Base-by-base conservation (phyloP, 2,888 invertebrate genomes). In the Scrobipalpa costella region DNA sequence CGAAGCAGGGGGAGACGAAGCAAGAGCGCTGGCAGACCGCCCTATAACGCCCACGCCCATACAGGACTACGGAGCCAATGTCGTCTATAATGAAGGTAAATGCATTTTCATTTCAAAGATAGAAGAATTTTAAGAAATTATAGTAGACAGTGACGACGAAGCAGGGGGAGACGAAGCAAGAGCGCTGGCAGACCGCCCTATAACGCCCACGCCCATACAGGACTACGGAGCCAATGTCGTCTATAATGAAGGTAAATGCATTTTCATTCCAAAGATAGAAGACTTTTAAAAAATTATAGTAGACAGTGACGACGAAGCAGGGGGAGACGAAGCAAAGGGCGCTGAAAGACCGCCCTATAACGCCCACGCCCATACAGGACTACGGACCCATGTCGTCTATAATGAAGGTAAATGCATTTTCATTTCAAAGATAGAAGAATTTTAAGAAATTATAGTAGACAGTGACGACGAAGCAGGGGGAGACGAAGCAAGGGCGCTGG, bases 341-440 rank as follows among this genome's bases (percentile, higher is more conserved):
- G 0, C 65, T 64, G 6, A 63, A 75, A 1, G 73, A 79, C 58
- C 81, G 90, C 17, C 82, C 88, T 0, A 68, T 86, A 61, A 91
- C 90, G 0, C 91, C 91, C 0, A 88, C 83, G 17, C 90, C 90
- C 7, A 80, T 90, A 63, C 89, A 89, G 66, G 91, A 91, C 69
- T 91, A 88, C 63, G 88, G 79, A 5, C 88, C 85, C 36, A 90
- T 82, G 69, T 82, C 64, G 92, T 92, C 71, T 92, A 89, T 68
- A 88, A 88, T 67, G 89, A 89, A 69, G 85, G 87, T 68, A 73
- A 88, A 63, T 89, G 88, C n/a, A n/a, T n/a, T n/a, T n/a, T n/a
- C n/a, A n/a, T n/a, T n/a, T n/a, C n/a, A n/a, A n/a, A n/a, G n/a
- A n/a, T n/a, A n/a, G n/a, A n/a, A n/a, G n/a, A 7, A 8, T 6